Evolutionary conservation across 1,140 invertebrate genomes (phyloP).

Genomic region (roundworm (Caenorhabditis elegans)): WBcel235 BX284602.5:4428501-4429000

Average conservation of each 20-base stretch:
- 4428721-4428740: conserved; percentile 45
- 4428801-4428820: conserved; percentile 41
- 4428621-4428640: conserved; percentile 37
- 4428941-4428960: conserved; percentile 49
- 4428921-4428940: conserved; percentile 35
- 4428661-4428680: conserved; percentile 23
- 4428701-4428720: conserved; percentile 40
- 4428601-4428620: conserved; percentile 36
- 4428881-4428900: conserved; percentile 39
- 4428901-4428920: conserved; percentile 37
- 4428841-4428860: conserved; percentile 43
- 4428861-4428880: conserved; percentile 37
- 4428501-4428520: background rate
- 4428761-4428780: conserved; percentile 5
- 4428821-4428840: conserved; percentile 42
- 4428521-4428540: background rate
- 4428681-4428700: conserved; percentile 26
- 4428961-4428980: conserved; percentile 41
- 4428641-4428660: conserved; percentile 10
- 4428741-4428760: conserved; percentile 29
- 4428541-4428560: conserved; percentile 32
- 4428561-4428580: background rate
- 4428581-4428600: conserved; percentile 48
- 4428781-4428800: conserved; percentile 40
- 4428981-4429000: conserved; percentile 20